phyloP scores from a whole-genome alignment of 2,888 invertebrate genomes.

The Operophtera brumata region DNA sequence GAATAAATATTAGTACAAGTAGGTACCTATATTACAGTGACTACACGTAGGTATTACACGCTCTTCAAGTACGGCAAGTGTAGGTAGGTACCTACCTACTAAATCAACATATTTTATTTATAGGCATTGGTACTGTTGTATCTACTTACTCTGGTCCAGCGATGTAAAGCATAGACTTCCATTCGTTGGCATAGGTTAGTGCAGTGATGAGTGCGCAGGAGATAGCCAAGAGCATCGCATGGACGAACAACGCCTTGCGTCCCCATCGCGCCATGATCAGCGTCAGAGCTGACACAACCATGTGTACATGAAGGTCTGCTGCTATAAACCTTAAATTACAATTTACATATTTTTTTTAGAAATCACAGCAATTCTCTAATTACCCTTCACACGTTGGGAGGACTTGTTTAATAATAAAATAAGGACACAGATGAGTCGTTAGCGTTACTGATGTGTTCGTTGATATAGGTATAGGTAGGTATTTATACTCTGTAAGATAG shows the following conservation, averaged over 20 bases:
- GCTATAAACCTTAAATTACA: background rate
- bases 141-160: background rate
- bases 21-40: no score
- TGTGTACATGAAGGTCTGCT: background rate
- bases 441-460: no score
- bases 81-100: no score
- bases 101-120: no score
- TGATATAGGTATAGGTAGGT: no score
- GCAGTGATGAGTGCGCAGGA: background rate
- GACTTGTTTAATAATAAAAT: no score
- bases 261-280: background rate
- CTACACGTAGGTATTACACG: no score
- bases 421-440: no score
- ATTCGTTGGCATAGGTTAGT: background rate
- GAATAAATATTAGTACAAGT: no score
- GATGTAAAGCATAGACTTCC: background rate
- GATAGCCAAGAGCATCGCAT: background rate
- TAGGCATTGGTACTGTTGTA: background rate
- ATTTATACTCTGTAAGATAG: no score
- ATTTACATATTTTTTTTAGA: background rate
- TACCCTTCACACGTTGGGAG: background rate
- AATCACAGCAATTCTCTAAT: background rate
- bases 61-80: no score
- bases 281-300: background rate
- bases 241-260: background rate